Evolutionary conservation across 2,797 vertebrate species (phyloP).

Genomic region (Sardinella longiceps): DNA sequence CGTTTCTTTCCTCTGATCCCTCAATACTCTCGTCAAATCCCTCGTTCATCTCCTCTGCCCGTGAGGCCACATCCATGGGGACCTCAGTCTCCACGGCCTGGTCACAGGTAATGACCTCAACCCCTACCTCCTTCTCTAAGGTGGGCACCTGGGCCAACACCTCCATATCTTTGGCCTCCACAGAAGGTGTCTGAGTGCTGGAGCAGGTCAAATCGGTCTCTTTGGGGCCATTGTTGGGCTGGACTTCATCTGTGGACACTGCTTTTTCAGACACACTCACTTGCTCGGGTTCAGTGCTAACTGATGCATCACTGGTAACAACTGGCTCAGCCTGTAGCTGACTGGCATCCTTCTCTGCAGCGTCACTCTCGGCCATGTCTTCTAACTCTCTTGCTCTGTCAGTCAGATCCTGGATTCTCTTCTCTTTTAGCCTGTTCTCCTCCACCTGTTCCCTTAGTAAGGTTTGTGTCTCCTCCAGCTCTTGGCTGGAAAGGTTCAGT

Average conservation of each 20-base stretch:
- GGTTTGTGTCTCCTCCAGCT: constrained; percentile 77
- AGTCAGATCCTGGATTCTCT: constrained; percentile 80
- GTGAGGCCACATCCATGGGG: background rate
- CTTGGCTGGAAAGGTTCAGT: constrained; percentile 78
- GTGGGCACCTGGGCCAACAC: constrained; percentile 45
- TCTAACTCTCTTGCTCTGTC: constrained; percentile 64
- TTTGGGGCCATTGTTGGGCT: background rate
- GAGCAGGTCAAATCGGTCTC: constrained; percentile 38
- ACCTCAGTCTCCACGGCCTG: constrained; percentile 56
- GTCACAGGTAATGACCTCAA: constrained; percentile 46
- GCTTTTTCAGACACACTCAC: constrained; percentile 67
- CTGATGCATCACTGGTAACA: constrained; percentile 56
- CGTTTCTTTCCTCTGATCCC: background rate
- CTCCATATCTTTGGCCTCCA: constrained; percentile 46
- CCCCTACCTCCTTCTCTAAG: constrained; percentile 45
- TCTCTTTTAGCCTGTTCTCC: constrained; percentile 83
- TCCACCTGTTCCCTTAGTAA: constrained; percentile 81
- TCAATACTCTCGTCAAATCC: too few relatives aligned
- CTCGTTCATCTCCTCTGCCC: constrained; percentile 32
- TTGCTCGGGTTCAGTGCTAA: constrained; percentile 67
- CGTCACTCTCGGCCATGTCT: background rate
- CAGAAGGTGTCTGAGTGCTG: constrained; percentile 42
- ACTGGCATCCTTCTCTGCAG: background rate
- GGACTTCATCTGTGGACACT: constrained; percentile 60
- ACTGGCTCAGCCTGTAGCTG: constrained; percentile 25